phyloP scores from a whole-genome alignment of 2,888 invertebrate species.

The Tenthredo livida region DNA sequence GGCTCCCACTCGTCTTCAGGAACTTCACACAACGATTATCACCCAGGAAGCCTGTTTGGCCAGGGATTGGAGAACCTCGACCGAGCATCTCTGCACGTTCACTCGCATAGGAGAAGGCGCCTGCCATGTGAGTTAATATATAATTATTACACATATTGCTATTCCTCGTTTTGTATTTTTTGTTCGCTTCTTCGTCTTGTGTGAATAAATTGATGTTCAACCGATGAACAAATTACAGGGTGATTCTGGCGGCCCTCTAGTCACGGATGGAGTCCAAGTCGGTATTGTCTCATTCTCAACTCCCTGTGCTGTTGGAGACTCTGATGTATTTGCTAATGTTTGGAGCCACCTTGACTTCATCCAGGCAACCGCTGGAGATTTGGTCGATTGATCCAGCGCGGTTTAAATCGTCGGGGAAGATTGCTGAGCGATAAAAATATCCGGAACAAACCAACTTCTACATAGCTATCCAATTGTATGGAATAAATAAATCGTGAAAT shows the following conservation, averaged over 20 bases:
- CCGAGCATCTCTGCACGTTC: neutral
- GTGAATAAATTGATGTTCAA: neutral
- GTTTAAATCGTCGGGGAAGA: neutral
- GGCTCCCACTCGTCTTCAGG: constrained; percentile 1
- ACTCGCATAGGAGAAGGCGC: constrained; percentile 33
- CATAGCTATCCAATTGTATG: neutral
- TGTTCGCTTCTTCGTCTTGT: neutral
- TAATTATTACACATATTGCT: neutral
- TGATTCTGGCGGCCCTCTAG: constrained; percentile 35
- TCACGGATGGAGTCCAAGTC: constrained; percentile 55
- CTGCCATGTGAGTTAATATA: constrained; percentile 27
- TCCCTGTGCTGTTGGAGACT: constrained; percentile 68
- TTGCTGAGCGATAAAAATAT: neutral
- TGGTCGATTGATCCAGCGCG: neutral
- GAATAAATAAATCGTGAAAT: neutral
- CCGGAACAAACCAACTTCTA: neutral
- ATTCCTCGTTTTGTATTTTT: neutral
- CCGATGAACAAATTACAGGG: neutral
- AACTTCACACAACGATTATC: neutral
- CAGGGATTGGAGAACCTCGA: neutral
- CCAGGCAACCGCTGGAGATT: constrained; percentile 51
- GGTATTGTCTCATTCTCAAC: constrained; percentile 72
- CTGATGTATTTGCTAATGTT: constrained; percentile 69
- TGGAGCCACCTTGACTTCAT: constrained; percentile 66
- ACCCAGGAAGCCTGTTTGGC: neutral